Evolutionary conservation across 2,888 invertebrate genomes (phyloP).

Genomic region (Eutolmus rufibarbis): DNA sequence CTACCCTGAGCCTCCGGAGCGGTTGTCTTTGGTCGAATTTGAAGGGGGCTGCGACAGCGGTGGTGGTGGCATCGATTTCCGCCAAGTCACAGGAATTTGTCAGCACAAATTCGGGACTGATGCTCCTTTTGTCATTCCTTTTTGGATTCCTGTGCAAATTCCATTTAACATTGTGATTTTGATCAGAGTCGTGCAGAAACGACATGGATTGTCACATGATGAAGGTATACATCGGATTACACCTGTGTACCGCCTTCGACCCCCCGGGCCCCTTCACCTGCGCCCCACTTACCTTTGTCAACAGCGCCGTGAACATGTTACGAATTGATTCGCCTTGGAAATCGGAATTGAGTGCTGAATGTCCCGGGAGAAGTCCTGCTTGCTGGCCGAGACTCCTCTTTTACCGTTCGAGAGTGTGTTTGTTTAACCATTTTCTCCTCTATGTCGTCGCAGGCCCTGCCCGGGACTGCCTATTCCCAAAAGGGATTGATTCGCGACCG

Average conservation of each 20-base stretch:
- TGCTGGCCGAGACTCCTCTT: background rate
- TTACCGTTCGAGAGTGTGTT: background rate
- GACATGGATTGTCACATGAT: constrained; percentile 4
- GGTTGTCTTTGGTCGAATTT: background rate
- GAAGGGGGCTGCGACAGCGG: background rate
- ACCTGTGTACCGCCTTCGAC: background rate
- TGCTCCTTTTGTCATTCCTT: background rate
- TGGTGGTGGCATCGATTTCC: background rate
- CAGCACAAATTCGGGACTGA: background rate
- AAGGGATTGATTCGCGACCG: background rate
- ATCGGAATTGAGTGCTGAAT: background rate
- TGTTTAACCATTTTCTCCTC: constrained; percentile 11
- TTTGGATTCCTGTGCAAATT: background rate
- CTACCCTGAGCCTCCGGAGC: background rate
- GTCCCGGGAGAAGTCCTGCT: background rate
- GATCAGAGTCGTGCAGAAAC: background rate
- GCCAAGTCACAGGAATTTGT: background rate
- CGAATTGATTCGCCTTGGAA: constrained; percentile 4
- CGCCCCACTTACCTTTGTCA: background rate
- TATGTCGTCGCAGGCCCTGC: background rate
- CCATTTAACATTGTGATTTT: constrained; percentile 12
- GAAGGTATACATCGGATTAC: background rate
- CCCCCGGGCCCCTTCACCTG: background rate
- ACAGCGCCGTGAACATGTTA: constrained; percentile 1
- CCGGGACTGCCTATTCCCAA: background rate